Conservation (phyloP, 2,888 invertebrate species). For the Alloscopus bannaensis region DNA sequence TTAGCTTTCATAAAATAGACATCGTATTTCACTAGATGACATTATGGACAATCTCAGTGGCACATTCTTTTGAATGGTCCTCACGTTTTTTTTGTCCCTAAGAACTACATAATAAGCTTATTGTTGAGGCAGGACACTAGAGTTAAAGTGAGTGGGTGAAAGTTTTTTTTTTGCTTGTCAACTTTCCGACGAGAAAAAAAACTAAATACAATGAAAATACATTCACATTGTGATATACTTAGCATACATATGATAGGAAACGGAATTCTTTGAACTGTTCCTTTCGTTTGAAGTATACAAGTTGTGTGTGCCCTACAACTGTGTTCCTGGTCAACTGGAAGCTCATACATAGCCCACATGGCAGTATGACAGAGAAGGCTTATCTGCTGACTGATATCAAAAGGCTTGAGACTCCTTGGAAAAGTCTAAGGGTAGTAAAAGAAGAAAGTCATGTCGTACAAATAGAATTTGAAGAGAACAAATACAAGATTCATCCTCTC, state of each 20-base stretch:
- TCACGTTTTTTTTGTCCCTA: constrained; percentile 18
- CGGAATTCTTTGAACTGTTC: constrained; percentile 34
- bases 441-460: constrained; percentile 10
- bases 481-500: constrained; percentile 23
- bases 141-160: constrained; percentile 32
- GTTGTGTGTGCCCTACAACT: too few species aligned
- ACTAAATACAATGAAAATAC: too few species aligned
- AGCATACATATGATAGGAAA: too few species aligned
- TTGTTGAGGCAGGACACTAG: constrained; percentile 46
- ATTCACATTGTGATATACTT: too few species aligned
- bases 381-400: constrained; percentile 6
- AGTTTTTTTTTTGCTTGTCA: constrained; percentile 43
- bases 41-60: constrained; percentile 42
- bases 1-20: too few species aligned
- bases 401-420: neutral
- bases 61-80: neutral
- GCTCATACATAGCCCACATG: too few species aligned
- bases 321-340: too few species aligned
- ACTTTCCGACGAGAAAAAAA: constrained; percentile 15
- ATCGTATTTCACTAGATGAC: too few species aligned
- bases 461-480: neutral
- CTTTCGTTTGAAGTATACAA: too few species aligned
- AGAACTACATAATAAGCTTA: constrained; percentile 48
- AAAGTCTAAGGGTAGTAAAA: constrained; percentile 4
- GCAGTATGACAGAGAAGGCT: too few species aligned